Evolutionary conservation across 2,888 invertebrate species (phyloP).

Genomic region (Julus scandinavius): DNA sequence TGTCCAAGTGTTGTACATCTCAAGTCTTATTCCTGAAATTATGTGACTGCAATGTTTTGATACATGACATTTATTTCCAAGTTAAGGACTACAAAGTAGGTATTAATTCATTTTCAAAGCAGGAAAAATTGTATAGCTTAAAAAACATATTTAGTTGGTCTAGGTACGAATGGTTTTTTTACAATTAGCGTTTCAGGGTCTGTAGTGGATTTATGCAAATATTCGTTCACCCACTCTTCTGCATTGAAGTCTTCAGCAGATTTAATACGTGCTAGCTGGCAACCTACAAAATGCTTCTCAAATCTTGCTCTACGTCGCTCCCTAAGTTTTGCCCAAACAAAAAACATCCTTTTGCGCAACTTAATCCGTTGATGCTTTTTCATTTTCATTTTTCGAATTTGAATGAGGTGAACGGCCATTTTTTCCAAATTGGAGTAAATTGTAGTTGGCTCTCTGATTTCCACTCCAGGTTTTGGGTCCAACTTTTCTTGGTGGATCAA

Average conservation of each 20-base stretch:
- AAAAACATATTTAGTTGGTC: conserved; percentile 50
- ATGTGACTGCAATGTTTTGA: neutral
- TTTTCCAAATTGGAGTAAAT: conserved; percentile 69
- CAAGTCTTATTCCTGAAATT: neutral
- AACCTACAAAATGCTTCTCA: conserved; percentile 81
- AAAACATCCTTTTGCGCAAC: conserved; percentile 81
- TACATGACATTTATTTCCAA: neutral
- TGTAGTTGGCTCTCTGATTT: conserved; percentile 37
- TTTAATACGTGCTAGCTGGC: conserved; percentile 76
- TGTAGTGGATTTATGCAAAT: conserved; percentile 66
- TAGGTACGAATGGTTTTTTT: neutral
- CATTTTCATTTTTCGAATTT: conserved; percentile 85
- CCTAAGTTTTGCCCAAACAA: conserved; percentile 76
- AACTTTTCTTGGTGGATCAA: neutral
- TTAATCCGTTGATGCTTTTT: conserved; percentile 86
- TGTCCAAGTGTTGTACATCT: too few species aligned
- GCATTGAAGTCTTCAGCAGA: conserved; percentile 81
- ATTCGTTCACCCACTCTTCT: conserved; percentile 75
- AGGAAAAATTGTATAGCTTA: neutral
- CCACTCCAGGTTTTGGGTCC: neutral
- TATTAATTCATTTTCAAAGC: neutral
- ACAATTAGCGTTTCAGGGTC: conserved; percentile 46
- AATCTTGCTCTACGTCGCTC: conserved; percentile 75
- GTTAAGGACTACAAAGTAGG: neutral
- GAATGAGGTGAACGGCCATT: conserved; percentile 78